phyloP scores from a whole-genome alignment of 2,888 invertebrate genomes.

The Kryphioiulus occultus region DNA sequence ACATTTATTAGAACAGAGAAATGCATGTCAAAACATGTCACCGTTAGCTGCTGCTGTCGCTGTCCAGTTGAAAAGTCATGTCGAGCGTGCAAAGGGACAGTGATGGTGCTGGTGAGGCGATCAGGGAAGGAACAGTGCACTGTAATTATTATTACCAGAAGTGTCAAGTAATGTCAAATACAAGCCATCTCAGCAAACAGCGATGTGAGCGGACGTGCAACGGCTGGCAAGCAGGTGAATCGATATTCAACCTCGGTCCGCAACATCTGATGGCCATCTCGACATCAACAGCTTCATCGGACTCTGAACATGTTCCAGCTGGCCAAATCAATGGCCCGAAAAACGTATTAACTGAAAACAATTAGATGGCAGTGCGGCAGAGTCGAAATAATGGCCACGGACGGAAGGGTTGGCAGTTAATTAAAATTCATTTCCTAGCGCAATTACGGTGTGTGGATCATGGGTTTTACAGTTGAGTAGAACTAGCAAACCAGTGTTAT shows the following conservation, averaged over 20 bases:
- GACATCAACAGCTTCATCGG: not conserved
- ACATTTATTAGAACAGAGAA: not conserved
- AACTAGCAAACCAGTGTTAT: not conserved
- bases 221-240: not conserved
- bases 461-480: not conserved
- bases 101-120: too few species aligned
- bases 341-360: not conserved
- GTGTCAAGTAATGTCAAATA: slow-evolving; percentile 5
- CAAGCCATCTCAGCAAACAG: not conserved
- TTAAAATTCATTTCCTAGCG: not conserved
- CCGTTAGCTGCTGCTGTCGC: not conserved
- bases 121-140: not conserved
- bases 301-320: not conserved
- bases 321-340: not conserved
- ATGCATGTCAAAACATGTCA: not conserved
- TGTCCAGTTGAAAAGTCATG: not conserved
- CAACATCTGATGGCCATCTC: not conserved
- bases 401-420: not conserved
- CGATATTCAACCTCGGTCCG: not conserved
- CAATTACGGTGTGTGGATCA: not conserved
- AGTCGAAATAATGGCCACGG: not conserved
- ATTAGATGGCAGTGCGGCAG: not conserved
- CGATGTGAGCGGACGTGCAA: not conserved
- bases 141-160: not conserved
- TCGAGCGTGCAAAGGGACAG: too few species aligned